Base-by-base conservation (phyloP, 1,140 invertebrate genomes). In the Drosophila mojavensis region DNA sequence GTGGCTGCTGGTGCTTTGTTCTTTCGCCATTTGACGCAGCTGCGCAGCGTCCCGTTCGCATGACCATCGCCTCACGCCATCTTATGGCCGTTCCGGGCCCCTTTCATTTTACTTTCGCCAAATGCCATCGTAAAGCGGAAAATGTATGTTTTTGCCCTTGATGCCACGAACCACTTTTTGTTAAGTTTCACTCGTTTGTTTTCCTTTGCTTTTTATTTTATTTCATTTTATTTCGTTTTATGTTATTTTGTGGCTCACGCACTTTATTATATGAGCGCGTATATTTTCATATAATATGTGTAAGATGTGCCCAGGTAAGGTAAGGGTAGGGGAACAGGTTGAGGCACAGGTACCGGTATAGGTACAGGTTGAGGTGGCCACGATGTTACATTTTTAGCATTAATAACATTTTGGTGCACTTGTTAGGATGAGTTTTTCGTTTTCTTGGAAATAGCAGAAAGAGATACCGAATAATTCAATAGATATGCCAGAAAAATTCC, bases 121-220 rank as follows among this genome's bases (percentile, higher is more conserved):
- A 73, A 73, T 73, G 64, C 71, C 65, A 77, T 77, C 75, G 74
- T 79, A 77, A 79, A 79, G 69, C 74, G 74, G 53, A 77, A 79
- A 77, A 79, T 73, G 74, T 79, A 70, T 79, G 74, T 68, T 72
- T 66, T 79, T 72, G 53, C 72, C 60, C 71, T 74, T 69, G 71
- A 72, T 72, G 43, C 70, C 70, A 61, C 15, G 64, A 60, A 73
- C 48, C 64, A 53, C 63, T 73, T 73, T 73, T 73, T 73, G 70
- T 73, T 73, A 61, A 68, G 70, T 73, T 73, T 61, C 33, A 41
- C 55, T 73, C 65, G 64, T 68, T 68, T 68, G 50, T 70, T 74
- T 50, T 55, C 26, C 28, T 45, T 59, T 58, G 41, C 28, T 45
- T 53, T 71, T 51, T 33, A 20, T 55, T 48, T n/a, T 10, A 50